Evolutionary conservation across 2,797 vertebrate genomes (phyloP).

Genomic region (Spinus pinus): DNA sequence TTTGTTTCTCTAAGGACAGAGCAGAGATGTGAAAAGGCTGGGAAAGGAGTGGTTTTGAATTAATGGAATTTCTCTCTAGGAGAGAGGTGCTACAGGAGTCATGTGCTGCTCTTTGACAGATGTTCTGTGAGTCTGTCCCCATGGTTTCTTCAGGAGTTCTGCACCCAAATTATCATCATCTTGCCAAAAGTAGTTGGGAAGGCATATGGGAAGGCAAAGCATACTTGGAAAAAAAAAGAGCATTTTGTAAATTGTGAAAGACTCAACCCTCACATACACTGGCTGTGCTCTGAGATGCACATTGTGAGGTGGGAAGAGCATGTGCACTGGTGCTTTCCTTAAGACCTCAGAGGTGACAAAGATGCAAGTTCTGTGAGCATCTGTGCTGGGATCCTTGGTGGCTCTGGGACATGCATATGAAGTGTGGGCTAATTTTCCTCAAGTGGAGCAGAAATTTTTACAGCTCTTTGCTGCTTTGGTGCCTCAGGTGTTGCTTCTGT

Average conservation of each 20-base stretch:
- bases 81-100: not conserved
- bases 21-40: not conserved
- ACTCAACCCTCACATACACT: fast-evolving
- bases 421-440: not conserved
- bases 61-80: not conserved
- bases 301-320: not conserved
- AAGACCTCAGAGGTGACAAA: not conserved
- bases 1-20: not conserved
- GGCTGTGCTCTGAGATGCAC: not conserved
- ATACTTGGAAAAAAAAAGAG: not conserved
- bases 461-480: not conserved
- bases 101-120: not conserved
- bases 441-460: not conserved
- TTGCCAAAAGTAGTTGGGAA: not conserved
- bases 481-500: not conserved
- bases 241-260: not conserved
- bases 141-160: not conserved
- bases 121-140: not conserved
- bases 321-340: not conserved
- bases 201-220: not conserved
- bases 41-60: not conserved
- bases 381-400: not conserved
- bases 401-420: not conserved
- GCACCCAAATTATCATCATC: not conserved
- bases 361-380: not conserved